Conservation (phyloP, 2,797 vertebrate species). For the Cyprinodon diabolis region DNA sequence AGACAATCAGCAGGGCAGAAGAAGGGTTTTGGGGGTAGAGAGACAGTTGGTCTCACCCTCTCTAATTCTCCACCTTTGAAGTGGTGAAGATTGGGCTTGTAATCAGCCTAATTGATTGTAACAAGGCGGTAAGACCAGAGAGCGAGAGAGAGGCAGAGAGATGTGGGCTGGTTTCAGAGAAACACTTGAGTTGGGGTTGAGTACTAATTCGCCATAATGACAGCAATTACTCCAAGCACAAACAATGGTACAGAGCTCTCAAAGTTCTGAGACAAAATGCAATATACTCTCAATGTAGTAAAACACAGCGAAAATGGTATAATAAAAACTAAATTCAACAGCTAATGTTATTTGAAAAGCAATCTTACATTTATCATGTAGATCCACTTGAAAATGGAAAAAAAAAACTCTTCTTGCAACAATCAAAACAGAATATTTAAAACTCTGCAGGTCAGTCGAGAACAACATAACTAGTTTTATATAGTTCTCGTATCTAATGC, state of each 20-base stretch:
- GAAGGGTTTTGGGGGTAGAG: constrained; percentile 27
- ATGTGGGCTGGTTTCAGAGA: constrained; percentile 58
- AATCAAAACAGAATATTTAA: constrained; percentile 16
- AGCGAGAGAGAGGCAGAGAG: constrained; percentile 54
- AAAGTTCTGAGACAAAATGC: constrained; percentile 55
- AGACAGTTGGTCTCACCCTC: constrained; percentile 75
- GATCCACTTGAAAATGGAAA: constrained; percentile 18
- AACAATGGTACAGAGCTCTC: constrained; percentile 73
- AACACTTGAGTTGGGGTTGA: constrained; percentile 71
- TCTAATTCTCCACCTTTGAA: constrained; percentile 73
- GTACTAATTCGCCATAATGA: constrained; percentile 79
- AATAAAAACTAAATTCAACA: constrained; percentile 57
- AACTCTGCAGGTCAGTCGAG: background rate
- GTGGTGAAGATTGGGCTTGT: constrained; percentile 79
- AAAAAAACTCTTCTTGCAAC: background rate
- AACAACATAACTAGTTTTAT: background rate
- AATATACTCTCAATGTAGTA: constrained; percentile 44
- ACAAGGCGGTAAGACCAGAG: constrained; percentile 70
- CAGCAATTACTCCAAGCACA: constrained; percentile 77
- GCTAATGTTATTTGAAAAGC: constrained; percentile 27
- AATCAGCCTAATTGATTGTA: constrained; percentile 82
- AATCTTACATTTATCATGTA: constrained; percentile 1
- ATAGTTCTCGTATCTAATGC: background rate
- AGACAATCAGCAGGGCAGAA: constrained; percentile 61
- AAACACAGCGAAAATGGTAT: constrained; percentile 56